These are phyloP conservation scores for Recurvirostra avosetta DNA, from an alignment of 2,113 vertebrate genomes.

Conservation along the genomic window DNA sequence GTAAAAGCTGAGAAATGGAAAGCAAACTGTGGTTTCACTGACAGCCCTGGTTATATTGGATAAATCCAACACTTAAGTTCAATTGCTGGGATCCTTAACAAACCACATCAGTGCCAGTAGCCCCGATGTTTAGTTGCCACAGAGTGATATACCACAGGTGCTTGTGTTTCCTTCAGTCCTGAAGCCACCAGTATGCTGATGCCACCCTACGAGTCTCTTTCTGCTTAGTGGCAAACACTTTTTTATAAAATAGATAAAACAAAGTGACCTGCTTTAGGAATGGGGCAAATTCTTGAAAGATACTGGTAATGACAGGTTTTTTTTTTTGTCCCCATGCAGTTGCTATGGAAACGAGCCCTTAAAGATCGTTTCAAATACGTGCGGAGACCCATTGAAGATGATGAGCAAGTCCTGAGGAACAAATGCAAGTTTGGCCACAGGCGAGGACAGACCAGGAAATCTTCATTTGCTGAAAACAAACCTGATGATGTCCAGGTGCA, in stretches of 20 bases:
- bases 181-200: background rate
- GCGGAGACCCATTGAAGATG: conserved; percentile 73
- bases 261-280: background rate
- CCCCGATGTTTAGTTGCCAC: background rate
- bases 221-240: background rate
- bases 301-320: background rate
- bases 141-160: background rate
- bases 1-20: background rate
- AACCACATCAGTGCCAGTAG: background rate
- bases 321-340: background rate
- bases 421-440: conserved; percentile 77
- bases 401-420: conserved; percentile 76
- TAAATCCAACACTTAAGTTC: background rate
- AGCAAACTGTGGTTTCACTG: background rate
- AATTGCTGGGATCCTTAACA: background rate
- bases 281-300: background rate
- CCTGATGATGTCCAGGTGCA: background rate
- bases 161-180: background rate
- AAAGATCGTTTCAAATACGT: conserved; percentile 79
- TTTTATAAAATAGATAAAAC: background rate
- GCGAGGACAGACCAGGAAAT: conserved; percentile 66
- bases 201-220: background rate
- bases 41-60: background rate
- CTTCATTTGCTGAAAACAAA: conserved; percentile 28
- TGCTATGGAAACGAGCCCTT: conserved; percentile 76